These are phyloP conservation scores for Hirtodrosophila histrioides DNA, from an alignment of 2,888 invertebrate species.

Conservation along the genomic window DNA sequence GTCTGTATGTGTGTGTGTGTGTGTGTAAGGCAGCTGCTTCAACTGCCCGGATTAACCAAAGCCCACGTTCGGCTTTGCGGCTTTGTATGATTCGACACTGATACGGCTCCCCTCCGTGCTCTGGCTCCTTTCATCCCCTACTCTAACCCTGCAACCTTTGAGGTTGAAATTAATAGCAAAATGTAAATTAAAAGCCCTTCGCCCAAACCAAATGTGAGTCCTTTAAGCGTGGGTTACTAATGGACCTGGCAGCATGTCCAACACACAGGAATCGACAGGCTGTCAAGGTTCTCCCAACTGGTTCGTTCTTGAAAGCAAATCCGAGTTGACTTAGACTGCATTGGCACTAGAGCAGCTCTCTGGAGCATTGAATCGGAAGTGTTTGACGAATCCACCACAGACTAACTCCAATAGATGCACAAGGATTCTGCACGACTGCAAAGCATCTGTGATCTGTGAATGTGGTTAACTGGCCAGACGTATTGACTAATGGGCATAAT, in stretches of 20 bases:
- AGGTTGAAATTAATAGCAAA: slow-evolving; percentile 71
- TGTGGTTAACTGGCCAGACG: too few relatives aligned
- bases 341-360: too few relatives aligned
- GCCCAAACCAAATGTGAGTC: slow-evolving; percentile 33
- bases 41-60: slow-evolving; percentile 64
- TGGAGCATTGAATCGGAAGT: too few relatives aligned
- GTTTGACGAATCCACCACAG: too few relatives aligned
- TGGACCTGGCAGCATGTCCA: slow-evolving; percentile 26
- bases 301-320: too few relatives aligned
- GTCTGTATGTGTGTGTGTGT: slow-evolving; percentile 10
- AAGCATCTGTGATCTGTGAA: too few relatives aligned
- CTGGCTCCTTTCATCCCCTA: background rate
- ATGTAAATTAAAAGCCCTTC: slow-evolving; percentile 71
- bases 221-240: slow-evolving; percentile 17
- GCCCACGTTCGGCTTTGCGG: slow-evolving; percentile 68
- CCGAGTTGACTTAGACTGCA: too few relatives aligned
- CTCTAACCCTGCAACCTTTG: slow-evolving; percentile 55
- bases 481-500: too few relatives aligned
- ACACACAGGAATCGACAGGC: background rate
- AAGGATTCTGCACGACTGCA: too few relatives aligned
- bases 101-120: slow-evolving; percentile 32
- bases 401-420: too few relatives aligned
- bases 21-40: slow-evolving; percentile 34
- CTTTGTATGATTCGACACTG: slow-evolving; percentile 66
- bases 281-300: too few relatives aligned